phyloP scores from a whole-genome alignment of 2,888 invertebrate genomes.

The Spilosoma lubricipeda region DNA sequence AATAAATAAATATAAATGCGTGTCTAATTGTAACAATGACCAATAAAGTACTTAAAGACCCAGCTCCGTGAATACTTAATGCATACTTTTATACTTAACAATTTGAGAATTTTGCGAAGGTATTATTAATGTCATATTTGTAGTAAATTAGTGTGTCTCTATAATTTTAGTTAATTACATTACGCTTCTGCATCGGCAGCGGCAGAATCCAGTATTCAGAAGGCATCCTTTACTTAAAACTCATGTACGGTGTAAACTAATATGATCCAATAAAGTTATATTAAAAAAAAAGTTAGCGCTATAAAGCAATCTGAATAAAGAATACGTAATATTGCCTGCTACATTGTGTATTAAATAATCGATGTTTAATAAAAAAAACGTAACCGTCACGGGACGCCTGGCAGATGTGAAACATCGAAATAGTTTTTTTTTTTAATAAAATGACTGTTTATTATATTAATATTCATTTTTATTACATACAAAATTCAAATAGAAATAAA shows the following conservation, averaged over 20 bases:
- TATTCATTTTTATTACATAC: too few relatives aligned
- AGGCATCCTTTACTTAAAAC: not conserved
- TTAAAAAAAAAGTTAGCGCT: not conserved
- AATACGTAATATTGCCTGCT: not conserved
- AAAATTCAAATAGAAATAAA: too few relatives aligned
- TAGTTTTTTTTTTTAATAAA: too few relatives aligned
- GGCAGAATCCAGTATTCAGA: not conserved
- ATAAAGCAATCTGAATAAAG: not conserved
- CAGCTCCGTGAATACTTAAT: conserved; percentile 41
- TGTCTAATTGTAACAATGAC: conserved; percentile 28
- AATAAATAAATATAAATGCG: conserved; percentile 21
- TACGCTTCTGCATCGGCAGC: not conserved
- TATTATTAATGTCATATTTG: conserved; percentile 38
- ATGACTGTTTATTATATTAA: too few relatives aligned
- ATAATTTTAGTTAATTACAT: conserved; percentile 1
- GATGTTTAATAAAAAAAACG: too few relatives aligned
- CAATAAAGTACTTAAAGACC: conserved; percentile 43
- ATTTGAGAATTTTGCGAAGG: conserved; percentile 40
- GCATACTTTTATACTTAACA: conserved; percentile 25
- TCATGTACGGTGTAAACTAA: not conserved
- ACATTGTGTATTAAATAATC: not conserved
- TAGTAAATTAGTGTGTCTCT: conserved; percentile 27
- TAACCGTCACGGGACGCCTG: too few relatives aligned
- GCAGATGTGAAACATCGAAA: too few relatives aligned
- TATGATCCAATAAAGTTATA: not conserved